These are phyloP conservation scores for Andrena bicolor DNA, from an alignment of 2,888 invertebrate species.

Conservation along the genomic window DNA sequence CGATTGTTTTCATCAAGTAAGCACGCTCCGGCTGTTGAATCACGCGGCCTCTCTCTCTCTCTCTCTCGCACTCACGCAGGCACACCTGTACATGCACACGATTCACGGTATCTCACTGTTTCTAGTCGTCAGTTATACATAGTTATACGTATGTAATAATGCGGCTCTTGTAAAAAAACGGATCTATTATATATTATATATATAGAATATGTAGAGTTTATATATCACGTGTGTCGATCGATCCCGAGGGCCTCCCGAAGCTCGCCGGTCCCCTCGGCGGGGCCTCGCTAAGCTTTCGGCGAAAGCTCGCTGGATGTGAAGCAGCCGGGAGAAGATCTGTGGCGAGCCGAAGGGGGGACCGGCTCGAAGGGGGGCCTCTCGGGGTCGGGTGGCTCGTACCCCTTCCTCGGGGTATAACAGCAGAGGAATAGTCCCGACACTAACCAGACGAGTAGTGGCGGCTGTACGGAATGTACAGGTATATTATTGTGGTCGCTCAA, in stretches of 20 bases:
- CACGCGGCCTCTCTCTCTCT: conserved; percentile 40
- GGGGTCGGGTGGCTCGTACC: conserved; percentile 53
- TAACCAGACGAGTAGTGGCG: conserved; percentile 65
- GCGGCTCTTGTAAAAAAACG: conserved; percentile 61
- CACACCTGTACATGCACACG: conserved; percentile 44
- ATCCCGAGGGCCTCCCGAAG: conserved; percentile 47
- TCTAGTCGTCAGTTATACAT: conserved; percentile 40
- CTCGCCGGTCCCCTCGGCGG: too few species aligned
- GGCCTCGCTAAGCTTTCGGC: too few species aligned
- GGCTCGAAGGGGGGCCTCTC: conserved; percentile 37
- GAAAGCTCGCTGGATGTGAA: not conserved
- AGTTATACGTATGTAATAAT: conserved; percentile 61
- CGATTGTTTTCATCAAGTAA: conserved; percentile 16
- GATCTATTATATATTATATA: conserved; percentile 49
- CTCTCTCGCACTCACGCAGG: conserved; percentile 22
- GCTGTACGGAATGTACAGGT: conserved; percentile 73
- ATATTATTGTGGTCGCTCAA: conserved; percentile 60
- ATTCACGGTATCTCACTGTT: conserved; percentile 39
- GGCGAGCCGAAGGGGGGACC: conserved; percentile 3
- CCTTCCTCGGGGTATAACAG: conserved; percentile 57
- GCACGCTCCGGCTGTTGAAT: conserved; percentile 12
- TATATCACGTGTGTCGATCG: conserved; percentile 62
- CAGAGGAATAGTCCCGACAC: conserved; percentile 62
- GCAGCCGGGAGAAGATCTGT: not conserved
- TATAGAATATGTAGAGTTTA: conserved; percentile 52